Evolutionary conservation across 2,113 vertebrate genomes (phyloP), one percentile per base, ranked within the genome.

Genomic region (Orientallactaga bullata): DNA sequence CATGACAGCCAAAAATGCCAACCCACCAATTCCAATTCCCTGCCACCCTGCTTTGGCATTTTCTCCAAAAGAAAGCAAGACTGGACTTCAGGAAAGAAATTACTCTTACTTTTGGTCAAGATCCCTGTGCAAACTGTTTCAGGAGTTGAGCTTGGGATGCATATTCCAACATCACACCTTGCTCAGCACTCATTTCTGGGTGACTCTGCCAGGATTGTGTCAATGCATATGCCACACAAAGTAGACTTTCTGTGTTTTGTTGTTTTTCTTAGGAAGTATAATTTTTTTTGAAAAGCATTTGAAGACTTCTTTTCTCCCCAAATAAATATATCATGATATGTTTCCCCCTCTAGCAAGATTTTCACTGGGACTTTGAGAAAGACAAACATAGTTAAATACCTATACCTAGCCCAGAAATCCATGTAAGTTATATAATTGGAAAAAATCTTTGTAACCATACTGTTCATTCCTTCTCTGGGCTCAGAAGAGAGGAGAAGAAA

Each of bases 331-430:
- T 77, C 68, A 85, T 78, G 66, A 91, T 86, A 73, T 90, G 7
- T 89, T 93, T 86, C 84, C 8, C 72, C 83, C 88, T 94, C 73
- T 73, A 85, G 85, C 66, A 84, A 92, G 58, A 96, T 35, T 93
- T 69, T 83, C 32, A 77, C 35, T 87, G 82, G 23, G 28, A 84
- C 63, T 89, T 85, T 91, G 55, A 90, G 55, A 94, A 94, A 95
- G 58, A 71, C 68, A 97, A 97, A 96, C 80, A 95, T 39, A 96
- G 94, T 76, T 87, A 85, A 96, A 98, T 89, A 97, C 97, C 2
- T 82, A 97, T 96, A 97, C 86, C 88, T 93, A 96, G 96, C 84
- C 65, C 66, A 88, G 74, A 92, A 92, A 96, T 77, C 0, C 3
- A 68, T 84, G 95, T 61, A 94, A 90, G 51, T 90, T 79, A 78